Base-by-base conservation (phyloP, 2,888 invertebrate species). In the Synergus gifuensis region DNA sequence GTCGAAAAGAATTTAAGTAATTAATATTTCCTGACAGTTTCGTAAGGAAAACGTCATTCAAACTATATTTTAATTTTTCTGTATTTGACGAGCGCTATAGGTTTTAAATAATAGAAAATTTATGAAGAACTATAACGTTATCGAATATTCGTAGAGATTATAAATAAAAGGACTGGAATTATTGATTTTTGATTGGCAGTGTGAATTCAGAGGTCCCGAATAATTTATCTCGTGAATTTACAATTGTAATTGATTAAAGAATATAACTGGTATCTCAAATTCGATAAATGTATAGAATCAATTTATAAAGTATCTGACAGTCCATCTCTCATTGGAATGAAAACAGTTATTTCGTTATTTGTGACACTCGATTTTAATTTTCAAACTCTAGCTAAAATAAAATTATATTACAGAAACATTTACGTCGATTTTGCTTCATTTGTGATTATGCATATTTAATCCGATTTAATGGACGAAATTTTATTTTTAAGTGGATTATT, bases 351-450 rank as follows among this genome's bases (percentile, higher is more conserved):
- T 54, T 54, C n/a, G 28, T 28, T 28, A 28, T 28, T 28, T 28
- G 28, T 54, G 5, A 54, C 16, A 54, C n/a, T 8, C 16, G 8
- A 2, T 54, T 12, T 54, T 8, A 54, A n/a, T n/a, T 54, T n/a
- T 54, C 5, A 7, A n/a, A 28, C 28, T 28, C 54, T 0, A n/a
- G 54, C n/a, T n/a, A 16, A n/a, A 8, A 8, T 9, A 54, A n/a
- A 54, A 54, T 54, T n/a, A 54, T n/a, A n/a, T 9, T 9, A 8
- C 11, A 4, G 1, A 22, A 12, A 12, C 3, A 12, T 12, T 22
- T 60, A 9, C 4, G 4, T 12, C 84, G 79, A 79, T 85, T 82
- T 82, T 83, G 82, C 81, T 83, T 84, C 1, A 11, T 18, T 28
- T 60, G 18, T 60, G 12, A 22, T 60, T 28, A 22, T 60, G 18